phyloP scores from a whole-genome alignment of 2,113 vertebrate genomes.

The Anoura caudifer region DNA sequence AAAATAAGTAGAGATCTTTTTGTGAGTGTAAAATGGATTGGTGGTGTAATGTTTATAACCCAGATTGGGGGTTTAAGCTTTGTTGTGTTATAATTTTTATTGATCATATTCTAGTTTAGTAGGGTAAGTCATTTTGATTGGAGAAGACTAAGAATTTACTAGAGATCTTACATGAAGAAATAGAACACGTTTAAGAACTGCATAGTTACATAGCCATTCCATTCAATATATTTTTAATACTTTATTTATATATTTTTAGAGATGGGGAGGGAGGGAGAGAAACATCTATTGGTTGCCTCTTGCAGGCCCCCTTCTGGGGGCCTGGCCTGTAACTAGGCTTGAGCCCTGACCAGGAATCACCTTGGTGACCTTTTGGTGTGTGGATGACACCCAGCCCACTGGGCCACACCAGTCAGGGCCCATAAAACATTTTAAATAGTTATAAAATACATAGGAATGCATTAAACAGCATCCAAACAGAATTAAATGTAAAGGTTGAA shows the following conservation, averaged over 20 bases:
- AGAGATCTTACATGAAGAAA: neutral
- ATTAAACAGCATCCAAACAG: neutral
- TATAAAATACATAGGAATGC: neutral
- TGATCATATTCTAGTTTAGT: neutral
- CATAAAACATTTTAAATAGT: neutral
- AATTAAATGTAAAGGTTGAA: neutral
- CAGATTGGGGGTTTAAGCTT: neutral
- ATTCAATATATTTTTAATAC: neutral
- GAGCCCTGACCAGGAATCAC: too few species aligned
- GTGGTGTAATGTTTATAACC: neutral
- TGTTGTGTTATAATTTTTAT: neutral
- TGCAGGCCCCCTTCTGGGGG: too few species aligned
- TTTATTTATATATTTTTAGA: neutral
- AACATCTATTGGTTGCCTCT: too few species aligned
- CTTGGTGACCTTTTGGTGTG: too few species aligned
- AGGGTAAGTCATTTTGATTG: neutral
- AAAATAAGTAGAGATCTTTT: neutral
- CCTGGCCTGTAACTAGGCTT: too few species aligned
- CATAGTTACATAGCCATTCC: neutral
- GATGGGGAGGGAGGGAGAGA: too few species aligned
- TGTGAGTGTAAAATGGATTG: neutral
- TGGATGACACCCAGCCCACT: too few species aligned
- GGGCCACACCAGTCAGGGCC: too few species aligned
- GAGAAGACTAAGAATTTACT: neutral
- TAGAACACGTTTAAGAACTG: neutral